A percentile compares a stretch with the other conserved stretches of the same genome.
These are phyloP conservation scores for Manis crassicaudata DNA, from an alignment of 2,797 vertebrate genomes.

Conservation along the genomic window DNA sequence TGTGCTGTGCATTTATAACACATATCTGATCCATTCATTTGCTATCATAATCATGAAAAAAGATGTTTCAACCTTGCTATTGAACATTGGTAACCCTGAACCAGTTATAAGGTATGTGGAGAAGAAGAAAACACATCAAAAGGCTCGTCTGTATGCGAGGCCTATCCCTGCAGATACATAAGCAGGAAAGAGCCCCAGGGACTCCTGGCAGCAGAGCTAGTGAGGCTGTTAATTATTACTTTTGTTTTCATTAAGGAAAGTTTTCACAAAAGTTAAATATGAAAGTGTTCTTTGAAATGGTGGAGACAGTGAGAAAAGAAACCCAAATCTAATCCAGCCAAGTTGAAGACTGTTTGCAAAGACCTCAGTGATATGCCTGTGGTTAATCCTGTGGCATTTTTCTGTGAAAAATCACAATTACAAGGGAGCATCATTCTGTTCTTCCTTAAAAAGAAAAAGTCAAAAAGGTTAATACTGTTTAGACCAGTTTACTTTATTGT, in stretches of 20 bases:
- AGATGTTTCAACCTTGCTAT: background rate
- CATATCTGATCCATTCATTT: background rate
- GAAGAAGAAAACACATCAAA: slow-evolving; percentile 31
- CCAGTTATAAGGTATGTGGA: background rate
- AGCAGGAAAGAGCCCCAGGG: slow-evolving; percentile 58
- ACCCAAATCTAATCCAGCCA: slow-evolving; percentile 62
- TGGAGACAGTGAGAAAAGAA: background rate
- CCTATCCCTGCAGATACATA: slow-evolving; percentile 57
- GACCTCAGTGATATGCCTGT: slow-evolving; percentile 42
- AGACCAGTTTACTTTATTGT: slow-evolving; percentile 60
- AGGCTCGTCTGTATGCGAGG: slow-evolving; percentile 43
- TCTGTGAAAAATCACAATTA: slow-evolving; percentile 53
- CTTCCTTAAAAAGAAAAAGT: background rate
- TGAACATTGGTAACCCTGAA: slow-evolving; percentile 55
- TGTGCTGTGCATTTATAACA: background rate
- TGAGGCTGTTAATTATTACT: slow-evolving; percentile 77
- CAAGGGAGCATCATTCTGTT: slow-evolving; percentile 33
- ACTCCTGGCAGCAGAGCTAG: slow-evolving; percentile 73
- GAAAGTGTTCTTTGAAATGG: slow-evolving; percentile 73
- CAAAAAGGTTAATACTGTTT: slow-evolving; percentile 63
- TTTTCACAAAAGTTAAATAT: slow-evolving; percentile 75
- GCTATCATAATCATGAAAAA: background rate
- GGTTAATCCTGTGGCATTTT: slow-evolving; percentile 48
- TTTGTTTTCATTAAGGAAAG: slow-evolving; percentile 74
- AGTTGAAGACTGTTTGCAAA: slow-evolving; percentile 68